Conservation (phyloP, 1,140 invertebrate genomes). For the Chironomus tepperi region DNA sequence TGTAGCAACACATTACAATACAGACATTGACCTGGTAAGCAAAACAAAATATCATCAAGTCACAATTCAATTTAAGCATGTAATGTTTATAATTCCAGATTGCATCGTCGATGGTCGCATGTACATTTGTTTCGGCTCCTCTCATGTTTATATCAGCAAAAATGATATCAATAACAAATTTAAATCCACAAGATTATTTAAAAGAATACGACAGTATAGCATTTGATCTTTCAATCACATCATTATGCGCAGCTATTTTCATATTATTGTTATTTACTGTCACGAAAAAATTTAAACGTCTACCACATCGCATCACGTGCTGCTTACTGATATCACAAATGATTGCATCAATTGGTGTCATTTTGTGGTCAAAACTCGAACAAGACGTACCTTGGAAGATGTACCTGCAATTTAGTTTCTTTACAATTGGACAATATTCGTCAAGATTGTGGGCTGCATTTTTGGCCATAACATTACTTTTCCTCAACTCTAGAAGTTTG, state of each 20-base stretch:
- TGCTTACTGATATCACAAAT: slow-evolving; percentile 70
- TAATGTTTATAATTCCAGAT: slow-evolving; percentile 47
- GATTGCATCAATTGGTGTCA: slow-evolving; percentile 54
- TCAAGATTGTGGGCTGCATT: slow-evolving; percentile 75
- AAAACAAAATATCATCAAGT: slow-evolving; percentile 26
- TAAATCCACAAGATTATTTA: slow-evolving; percentile 59
- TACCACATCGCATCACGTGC: slow-evolving; percentile 75
- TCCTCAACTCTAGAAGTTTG: slow-evolving; percentile 71
- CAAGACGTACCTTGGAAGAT: slow-evolving; percentile 44
- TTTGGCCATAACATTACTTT: slow-evolving; percentile 67
- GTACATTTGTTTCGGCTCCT: slow-evolving; percentile 87
- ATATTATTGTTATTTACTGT: slow-evolving; percentile 66
- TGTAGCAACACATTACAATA: slow-evolving; percentile 78
- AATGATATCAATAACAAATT: slow-evolving; percentile 70
- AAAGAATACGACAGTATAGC: slow-evolving; percentile 68
- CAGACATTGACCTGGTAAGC: slow-evolving; percentile 76
- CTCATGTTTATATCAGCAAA: slow-evolving; percentile 92
- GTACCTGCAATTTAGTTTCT: slow-evolving; percentile 63
- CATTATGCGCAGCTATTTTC: slow-evolving; percentile 67
- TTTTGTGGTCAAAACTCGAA: slow-evolving; percentile 53
- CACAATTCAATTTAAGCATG: neutral
- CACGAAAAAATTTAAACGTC: slow-evolving; percentile 62
- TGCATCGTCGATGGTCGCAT: slow-evolving; percentile 84
- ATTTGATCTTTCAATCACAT: slow-evolving; percentile 72
- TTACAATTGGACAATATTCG: slow-evolving; percentile 64